Percentiles rank a stretch among this genome's conserved stretches.
phyloP scores from a whole-genome alignment of 2,797 vertebrate genomes.

The Megalops cyprinoides region DNA sequence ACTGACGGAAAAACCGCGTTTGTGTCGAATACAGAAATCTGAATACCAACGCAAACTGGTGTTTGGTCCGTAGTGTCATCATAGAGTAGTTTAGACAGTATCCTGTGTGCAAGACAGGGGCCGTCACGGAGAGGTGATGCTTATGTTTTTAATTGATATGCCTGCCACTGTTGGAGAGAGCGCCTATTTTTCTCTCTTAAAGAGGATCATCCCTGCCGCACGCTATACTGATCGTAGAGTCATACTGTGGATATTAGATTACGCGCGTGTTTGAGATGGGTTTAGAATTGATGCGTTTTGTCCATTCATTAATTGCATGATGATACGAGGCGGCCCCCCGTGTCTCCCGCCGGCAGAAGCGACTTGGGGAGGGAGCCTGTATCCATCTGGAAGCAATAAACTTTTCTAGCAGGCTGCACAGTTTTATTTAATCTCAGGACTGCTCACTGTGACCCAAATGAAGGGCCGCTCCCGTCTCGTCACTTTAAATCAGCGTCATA shows the following conservation, averaged over 20 bases:
- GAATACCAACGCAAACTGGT: neutral
- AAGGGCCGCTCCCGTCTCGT: constrained; percentile 81
- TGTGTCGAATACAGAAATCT: constrained; percentile 9
- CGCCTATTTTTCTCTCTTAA: constrained; percentile 12
- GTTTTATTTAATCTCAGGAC: constrained; percentile 85
- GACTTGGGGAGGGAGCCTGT: constrained; percentile 76
- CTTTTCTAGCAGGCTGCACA: constrained; percentile 86
- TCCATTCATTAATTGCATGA: constrained; percentile 60
- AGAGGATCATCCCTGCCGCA: constrained; percentile 3
- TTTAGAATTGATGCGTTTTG: constrained; percentile 51
- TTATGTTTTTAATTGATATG: neutral
- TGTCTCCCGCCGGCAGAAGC: constrained; percentile 65
- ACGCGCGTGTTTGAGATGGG: constrained; percentile 28
- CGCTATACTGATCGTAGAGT: constrained; percentile 7
- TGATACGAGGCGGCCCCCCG: constrained; percentile 71
- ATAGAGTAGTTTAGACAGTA: neutral
- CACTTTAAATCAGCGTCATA: constrained; percentile 68
- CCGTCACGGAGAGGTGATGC: neutral
- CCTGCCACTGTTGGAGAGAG: constrained; percentile 14
- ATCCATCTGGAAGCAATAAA: constrained; percentile 86
- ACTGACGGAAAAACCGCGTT: constrained; percentile 23
- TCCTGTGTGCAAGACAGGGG: neutral
- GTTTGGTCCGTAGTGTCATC: neutral
- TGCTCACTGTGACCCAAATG: constrained; percentile 86
- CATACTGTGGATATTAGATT: constrained; percentile 38